Evolutionary conservation across 2,113 vertebrate genomes (phyloP).

Genomic region (Amblyornis subalaris): DNA sequence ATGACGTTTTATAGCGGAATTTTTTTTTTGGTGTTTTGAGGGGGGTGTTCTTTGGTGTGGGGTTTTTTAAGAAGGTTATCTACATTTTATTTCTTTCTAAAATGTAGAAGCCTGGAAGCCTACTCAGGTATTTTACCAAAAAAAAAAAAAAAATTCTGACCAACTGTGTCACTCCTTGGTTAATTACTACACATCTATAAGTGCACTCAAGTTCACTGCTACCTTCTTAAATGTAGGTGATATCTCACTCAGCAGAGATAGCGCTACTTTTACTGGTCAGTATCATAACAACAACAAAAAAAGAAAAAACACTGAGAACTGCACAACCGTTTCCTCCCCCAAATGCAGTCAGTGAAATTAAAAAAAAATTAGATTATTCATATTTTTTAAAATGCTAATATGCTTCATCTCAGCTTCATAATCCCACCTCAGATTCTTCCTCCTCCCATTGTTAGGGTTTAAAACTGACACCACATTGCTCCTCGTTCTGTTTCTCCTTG

Average conservation of each 20-base stretch:
- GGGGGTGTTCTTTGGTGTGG: background rate
- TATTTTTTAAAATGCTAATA: background rate
- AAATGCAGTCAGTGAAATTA: background rate
- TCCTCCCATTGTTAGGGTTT: background rate
- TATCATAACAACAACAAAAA: background rate
- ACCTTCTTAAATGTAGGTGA: background rate
- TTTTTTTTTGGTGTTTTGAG: background rate
- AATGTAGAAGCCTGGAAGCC: background rate
- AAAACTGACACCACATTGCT: rapidly evolving
- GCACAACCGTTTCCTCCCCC: rapidly evolving
- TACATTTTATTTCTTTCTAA: background rate
- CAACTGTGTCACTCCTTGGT: background rate
- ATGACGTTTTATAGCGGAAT: background rate
- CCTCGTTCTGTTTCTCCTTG: background rate
- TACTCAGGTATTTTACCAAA: background rate
- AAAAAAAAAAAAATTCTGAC: background rate
- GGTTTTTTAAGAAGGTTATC: background rate
- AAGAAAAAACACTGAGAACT: background rate
- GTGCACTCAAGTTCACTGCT: background rate
- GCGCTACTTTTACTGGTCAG: background rate
- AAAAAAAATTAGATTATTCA: rapidly evolving
- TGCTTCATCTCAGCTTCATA: background rate
- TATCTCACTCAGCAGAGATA: background rate
- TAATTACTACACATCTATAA: background rate
- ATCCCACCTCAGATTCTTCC: background rate